Evolutionary conservation across 2,888 invertebrate species (phyloP).

Genomic region (Campoplex capitator): DNA sequence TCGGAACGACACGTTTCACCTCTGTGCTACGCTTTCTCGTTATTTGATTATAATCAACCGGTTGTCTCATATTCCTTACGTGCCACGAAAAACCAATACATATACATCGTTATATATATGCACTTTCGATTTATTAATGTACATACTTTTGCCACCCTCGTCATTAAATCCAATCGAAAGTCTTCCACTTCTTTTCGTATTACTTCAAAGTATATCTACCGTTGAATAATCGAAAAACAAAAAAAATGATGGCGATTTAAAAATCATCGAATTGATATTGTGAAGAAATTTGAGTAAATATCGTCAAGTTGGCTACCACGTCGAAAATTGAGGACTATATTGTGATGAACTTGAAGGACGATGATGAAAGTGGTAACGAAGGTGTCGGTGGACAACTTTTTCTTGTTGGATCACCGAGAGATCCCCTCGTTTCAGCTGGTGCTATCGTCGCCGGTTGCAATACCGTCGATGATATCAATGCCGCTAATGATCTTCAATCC

Average conservation of each 20-base stretch:
- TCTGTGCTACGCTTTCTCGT: conserved; percentile 55
- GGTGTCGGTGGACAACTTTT: conserved; percentile 78
- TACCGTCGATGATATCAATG: conserved; percentile 78
- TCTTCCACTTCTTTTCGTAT: conserved; percentile 3
- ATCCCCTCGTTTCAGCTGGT: conserved; percentile 82
- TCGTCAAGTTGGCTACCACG: conserved; percentile 21
- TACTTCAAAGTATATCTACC: not conserved
- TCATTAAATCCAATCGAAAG: not conserved
- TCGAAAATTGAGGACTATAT: conserved; percentile 64
- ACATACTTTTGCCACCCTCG: conserved; percentile 3
- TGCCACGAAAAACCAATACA: conserved; percentile 19
- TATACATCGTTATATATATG: not conserved
- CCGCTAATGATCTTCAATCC: conserved; percentile 80
- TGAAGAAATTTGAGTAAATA: not conserved
- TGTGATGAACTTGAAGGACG: conserved; percentile 82
- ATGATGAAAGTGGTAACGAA: conserved; percentile 78
- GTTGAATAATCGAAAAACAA: not conserved
- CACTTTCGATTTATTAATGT: not conserved
- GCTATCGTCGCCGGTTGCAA: conserved; percentile 78
- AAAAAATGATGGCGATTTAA: not conserved
- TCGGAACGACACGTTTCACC: conserved; percentile 64
- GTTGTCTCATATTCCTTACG: conserved; percentile 33
- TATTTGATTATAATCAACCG: conserved; percentile 64
- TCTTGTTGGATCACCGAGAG: conserved; percentile 81
- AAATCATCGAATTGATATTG: conserved; percentile 29